Percentiles rank a stretch among this genome's conserved stretches.
phyloP scores from a whole-genome alignment of 1,140 invertebrate genomes.

The Drosophila pseudoobscura region DNA sequence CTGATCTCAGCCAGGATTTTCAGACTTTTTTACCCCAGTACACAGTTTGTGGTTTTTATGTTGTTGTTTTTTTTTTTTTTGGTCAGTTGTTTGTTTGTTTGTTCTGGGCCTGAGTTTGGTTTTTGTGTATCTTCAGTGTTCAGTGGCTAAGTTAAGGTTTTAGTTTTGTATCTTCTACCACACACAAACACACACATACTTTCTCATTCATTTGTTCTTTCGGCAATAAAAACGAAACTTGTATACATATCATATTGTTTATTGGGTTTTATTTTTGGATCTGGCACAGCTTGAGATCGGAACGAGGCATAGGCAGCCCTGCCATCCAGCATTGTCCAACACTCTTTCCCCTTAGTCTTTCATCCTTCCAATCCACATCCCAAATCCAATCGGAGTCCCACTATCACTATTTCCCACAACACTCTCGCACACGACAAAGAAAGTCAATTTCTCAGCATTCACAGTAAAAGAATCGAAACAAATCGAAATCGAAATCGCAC shows the following conservation, averaged over 20 bases:
- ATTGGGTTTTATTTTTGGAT: slow-evolving; percentile 38
- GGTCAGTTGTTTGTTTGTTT: slow-evolving; percentile 7
- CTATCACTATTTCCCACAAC: too few relatives aligned
- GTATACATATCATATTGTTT: slow-evolving; percentile 73
- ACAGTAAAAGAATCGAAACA: slow-evolving; percentile 1
- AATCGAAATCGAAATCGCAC: slow-evolving; percentile 14
- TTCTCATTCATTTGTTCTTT: slow-evolving; percentile 43
- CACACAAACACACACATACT: slow-evolving; percentile 16
- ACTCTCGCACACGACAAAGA: neutral
- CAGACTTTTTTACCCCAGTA: too few relatives aligned
- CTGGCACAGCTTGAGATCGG: too few relatives aligned
- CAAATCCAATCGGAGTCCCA: too few relatives aligned
- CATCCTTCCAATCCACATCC: too few relatives aligned
- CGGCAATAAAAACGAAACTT: slow-evolving; percentile 68
- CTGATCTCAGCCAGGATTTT: slow-evolving; percentile 2
- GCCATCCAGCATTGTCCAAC: neutral
- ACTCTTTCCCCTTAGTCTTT: neutral
- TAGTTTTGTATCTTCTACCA: slow-evolving; percentile 36
- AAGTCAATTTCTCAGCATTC: slow-evolving; percentile 25
- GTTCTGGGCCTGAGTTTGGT: slow-evolving; percentile 21
- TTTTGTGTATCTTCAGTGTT: slow-evolving; percentile 33
- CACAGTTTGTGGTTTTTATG: neutral
- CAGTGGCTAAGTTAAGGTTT: slow-evolving; percentile 39
- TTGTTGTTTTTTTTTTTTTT: slow-evolving; percentile 3
- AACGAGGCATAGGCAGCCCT: neutral